Conservation (phyloP, 2,888 invertebrate species). For the Myopa testacea region DNA sequence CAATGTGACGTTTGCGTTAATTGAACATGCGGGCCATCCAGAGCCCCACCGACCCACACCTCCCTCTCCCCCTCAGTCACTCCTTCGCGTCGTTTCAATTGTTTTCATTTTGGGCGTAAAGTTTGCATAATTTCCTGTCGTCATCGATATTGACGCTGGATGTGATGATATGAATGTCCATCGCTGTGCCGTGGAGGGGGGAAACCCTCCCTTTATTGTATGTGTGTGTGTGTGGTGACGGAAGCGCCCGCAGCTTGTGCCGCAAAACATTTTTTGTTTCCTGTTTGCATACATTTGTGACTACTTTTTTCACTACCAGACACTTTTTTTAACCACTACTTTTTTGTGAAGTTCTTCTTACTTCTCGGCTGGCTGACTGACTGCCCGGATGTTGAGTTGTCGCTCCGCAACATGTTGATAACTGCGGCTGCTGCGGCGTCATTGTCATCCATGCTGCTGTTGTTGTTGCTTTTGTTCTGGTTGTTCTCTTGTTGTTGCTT, state of each 20-base stretch:
- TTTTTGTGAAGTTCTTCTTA: constrained; percentile 6
- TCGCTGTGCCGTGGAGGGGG: constrained; percentile 22
- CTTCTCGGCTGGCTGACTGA: background rate
- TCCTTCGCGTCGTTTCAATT: background rate
- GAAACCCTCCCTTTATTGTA: background rate
- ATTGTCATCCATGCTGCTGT: background rate
- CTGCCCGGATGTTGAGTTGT: constrained; percentile 36
- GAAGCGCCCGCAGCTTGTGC: constrained; percentile 54
- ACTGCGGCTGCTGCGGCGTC: constrained; percentile 8
- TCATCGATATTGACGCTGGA: constrained; percentile 56
- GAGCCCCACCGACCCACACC: background rate
- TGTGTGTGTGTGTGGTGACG: constrained; percentile 1
- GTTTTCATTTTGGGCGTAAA: constrained; percentile 54
- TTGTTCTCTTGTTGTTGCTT: constrained; percentile 12
- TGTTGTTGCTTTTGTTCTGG: constrained; percentile 3
- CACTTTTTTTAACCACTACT: constrained; percentile 17
- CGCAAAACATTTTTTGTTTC: constrained; percentile 51
- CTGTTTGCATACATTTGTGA: constrained; percentile 30
- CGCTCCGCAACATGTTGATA: constrained; percentile 35
- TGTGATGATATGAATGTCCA: constrained; percentile 53
- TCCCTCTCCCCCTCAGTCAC: background rate
- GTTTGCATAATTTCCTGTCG: constrained; percentile 69
- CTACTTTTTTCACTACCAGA: constrained; percentile 18
- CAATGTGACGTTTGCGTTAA: constrained; percentile 54
- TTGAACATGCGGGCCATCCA: constrained; percentile 51